Percentiles rank a stretch among this genome's conserved stretches.
phyloP scores from a whole-genome alignment of 2,797 vertebrate species.

The Gallinago solitaria region DNA sequence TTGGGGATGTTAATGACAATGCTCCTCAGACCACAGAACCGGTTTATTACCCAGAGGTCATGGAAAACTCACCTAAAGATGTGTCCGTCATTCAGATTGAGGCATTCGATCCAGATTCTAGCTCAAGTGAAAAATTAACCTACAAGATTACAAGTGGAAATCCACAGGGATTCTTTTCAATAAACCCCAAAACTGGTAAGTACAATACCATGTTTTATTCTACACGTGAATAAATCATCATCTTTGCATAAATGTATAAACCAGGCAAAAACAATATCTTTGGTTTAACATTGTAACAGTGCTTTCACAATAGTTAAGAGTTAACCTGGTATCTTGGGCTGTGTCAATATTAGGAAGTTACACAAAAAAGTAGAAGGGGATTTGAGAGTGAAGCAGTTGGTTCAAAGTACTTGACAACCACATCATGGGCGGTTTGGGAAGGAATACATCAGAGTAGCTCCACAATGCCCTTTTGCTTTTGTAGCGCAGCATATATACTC shows the following conservation, averaged over 20 bases:
- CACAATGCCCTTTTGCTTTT: rapidly evolving
- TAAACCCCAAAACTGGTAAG: conserved; percentile 91
- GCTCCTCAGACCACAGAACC: conserved; percentile 93
- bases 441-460: not conserved
- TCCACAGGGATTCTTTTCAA: conserved; percentile 95
- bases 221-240: not conserved
- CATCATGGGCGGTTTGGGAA: not conserved
- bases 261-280: not conserved
- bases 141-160: conserved; percentile 97
- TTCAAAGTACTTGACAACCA: not conserved
- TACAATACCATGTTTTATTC: not conserved
- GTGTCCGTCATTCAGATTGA: conserved; percentile 92
- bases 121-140: conserved; percentile 87
- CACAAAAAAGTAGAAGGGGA: not conserved
- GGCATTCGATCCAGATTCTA: conserved; percentile 91
- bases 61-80: conserved; percentile 95
- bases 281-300: not conserved
- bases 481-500: not conserved
- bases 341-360: not conserved
- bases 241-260: not conserved
- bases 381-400: not conserved
- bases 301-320: not conserved
- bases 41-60: conserved; percentile 92
- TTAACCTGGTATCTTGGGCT: not conserved
- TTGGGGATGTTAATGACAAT: conserved; percentile 97